Conservation (phyloP, 2,113 vertebrate species). For the Phyllopteryx taeniolatus region DNA sequence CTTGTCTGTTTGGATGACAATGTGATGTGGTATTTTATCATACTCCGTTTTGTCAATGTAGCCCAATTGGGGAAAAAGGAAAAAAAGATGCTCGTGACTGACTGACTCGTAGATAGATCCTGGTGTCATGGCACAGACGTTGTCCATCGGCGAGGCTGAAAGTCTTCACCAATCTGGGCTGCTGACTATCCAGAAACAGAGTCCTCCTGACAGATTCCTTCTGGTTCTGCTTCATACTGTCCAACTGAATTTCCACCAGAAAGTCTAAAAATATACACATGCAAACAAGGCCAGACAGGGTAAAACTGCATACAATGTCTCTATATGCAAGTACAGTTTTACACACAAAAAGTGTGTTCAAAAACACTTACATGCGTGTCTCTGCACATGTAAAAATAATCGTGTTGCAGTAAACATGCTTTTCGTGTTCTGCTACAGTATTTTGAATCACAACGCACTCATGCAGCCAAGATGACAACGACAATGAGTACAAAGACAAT, state of each 20-base stretch:
- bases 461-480: conserved; percentile 20
- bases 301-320: neutral
- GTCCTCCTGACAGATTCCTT: conserved; percentile 79
- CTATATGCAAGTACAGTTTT: neutral
- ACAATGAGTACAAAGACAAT: conserved; percentile 16
- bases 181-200: conserved; percentile 77
- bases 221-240: conserved; percentile 80
- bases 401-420: neutral
- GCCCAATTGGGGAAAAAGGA: neutral
- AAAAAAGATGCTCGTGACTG: neutral
- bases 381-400: conserved; percentile 5
- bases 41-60: neutral
- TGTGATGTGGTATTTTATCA: neutral
- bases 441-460: conserved; percentile 3
- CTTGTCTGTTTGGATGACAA: neutral
- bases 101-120: conserved; percentile 82
- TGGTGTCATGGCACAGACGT: conserved; percentile 75
- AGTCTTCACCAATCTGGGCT: conserved; percentile 68
- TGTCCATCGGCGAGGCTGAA: conserved; percentile 73
- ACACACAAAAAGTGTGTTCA: neutral
- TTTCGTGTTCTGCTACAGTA: neutral
- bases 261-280: conserved; percentile 69
- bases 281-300: neutral
- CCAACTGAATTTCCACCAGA: conserved; percentile 83
- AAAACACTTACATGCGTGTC: conserved; percentile 2